These are phyloP conservation scores for Poicephalus gulielmi DNA, from an alignment of 2,113 vertebrate species.

Conservation along the genomic window DNA sequence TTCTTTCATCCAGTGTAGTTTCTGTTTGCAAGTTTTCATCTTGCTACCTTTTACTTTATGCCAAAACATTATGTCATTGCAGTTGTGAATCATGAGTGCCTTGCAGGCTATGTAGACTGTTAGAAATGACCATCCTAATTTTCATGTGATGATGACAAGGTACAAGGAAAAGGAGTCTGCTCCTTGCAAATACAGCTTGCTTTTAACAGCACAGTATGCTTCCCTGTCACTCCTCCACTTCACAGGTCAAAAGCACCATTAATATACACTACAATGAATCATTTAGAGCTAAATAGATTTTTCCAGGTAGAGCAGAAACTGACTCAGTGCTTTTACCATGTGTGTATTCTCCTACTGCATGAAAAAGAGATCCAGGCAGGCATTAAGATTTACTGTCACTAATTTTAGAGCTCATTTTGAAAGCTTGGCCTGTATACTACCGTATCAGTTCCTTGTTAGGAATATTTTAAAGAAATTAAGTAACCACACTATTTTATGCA, in stretches of 20 bases:
- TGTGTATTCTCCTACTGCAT: neutral
- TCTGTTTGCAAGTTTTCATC: neutral
- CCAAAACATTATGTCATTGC: neutral
- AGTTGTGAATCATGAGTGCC: neutral
- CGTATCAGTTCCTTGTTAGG: neutral
- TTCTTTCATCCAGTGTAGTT: neutral
- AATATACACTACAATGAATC: neutral
- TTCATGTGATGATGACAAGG: neutral
- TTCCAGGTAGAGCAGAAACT: neutral
- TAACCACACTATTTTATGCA: neutral
- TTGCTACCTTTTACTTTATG: neutral
- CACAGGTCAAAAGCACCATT: neutral
- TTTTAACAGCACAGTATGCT: neutral
- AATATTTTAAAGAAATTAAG: constrained; percentile 9
- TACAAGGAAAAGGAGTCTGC: neutral
- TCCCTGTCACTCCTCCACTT: neutral
- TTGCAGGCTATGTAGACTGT: neutral
- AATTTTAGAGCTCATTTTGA: neutral
- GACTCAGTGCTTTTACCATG: neutral
- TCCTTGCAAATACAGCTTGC: neutral
- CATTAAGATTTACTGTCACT: neutral
- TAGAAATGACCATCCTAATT: neutral
- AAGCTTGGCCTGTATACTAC: neutral
- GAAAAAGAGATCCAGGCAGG: neutral
- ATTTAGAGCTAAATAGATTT: neutral